Evolutionary conservation across 2,113 vertebrate genomes (phyloP).

Genomic region (Promerops cafer): DNA sequence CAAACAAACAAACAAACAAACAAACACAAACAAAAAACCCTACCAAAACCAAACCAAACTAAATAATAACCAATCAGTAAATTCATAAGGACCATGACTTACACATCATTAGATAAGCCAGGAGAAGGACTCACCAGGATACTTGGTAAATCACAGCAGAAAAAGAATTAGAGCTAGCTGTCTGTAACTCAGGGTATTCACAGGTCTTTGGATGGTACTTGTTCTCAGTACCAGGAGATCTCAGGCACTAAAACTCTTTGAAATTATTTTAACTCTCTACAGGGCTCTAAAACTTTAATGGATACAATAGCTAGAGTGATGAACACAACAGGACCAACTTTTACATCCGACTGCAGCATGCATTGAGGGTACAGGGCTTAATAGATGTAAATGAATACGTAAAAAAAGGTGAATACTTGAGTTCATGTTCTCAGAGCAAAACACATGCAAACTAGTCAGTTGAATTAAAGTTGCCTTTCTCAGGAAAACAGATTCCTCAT

Average conservation of each 20-base stretch:
- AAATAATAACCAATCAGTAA: not conserved
- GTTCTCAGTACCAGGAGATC: not conserved
- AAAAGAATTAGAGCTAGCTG: not conserved
- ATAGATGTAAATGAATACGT: not conserved
- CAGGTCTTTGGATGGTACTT: not conserved
- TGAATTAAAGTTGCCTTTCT: not conserved
- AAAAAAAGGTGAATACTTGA: not conserved
- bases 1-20: too few species aligned
- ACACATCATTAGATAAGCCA: not conserved
- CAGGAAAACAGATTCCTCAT: not conserved
- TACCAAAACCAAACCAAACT: not conserved
- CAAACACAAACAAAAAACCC: too few species aligned
- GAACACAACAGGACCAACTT: not conserved
- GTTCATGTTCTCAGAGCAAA: not conserved
- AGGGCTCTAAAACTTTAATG: not conserved
- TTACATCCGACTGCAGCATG: not conserved
- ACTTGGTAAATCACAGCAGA: not conserved
- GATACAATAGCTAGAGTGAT: rapidly evolving
- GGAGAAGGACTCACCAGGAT: not conserved
- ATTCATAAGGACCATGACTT: not conserved
- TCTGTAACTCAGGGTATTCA: not conserved
- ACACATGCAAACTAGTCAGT: not conserved
- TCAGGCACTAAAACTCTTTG: not conserved
- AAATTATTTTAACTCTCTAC: not conserved
- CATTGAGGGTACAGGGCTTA: rapidly evolving